Conservation (phyloP, 1,140 invertebrate genomes). For the Aethina tumida region DNA sequence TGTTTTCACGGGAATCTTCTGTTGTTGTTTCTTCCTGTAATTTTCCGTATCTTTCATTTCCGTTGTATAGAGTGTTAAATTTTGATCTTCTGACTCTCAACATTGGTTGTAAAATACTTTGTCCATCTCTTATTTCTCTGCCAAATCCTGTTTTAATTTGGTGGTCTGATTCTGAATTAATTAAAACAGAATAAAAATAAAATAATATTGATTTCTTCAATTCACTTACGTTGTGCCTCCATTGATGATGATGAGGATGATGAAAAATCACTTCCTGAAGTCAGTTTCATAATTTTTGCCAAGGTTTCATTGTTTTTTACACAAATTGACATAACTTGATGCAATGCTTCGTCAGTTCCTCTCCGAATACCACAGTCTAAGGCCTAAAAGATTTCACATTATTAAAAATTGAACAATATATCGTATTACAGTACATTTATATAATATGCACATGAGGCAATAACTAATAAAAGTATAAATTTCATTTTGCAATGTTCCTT, state of each 20-base stretch:
- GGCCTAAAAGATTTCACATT: slow-evolving; percentile 21
- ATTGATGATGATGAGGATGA: background rate
- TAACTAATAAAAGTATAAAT: too few relatives aligned
- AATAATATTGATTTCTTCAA: background rate
- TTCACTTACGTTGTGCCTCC: background rate
- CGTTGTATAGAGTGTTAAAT: too few relatives aligned
- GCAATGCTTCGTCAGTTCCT: slow-evolving; percentile 16
- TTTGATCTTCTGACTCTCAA: too few relatives aligned
- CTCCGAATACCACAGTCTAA: slow-evolving; percentile 27
- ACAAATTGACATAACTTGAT: slow-evolving; percentile 15
- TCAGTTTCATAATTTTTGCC: slow-evolving; percentile 17
- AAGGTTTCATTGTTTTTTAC: slow-evolving; percentile 19
- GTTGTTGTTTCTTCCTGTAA: slow-evolving; percentile 1
- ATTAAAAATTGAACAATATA: too few relatives aligned
- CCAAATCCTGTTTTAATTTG: slow-evolving; percentile 1
- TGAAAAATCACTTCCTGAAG: background rate
- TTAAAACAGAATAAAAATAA: too few relatives aligned
- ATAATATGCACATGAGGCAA: too few relatives aligned
- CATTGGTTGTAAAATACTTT: too few relatives aligned
- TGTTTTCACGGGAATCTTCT: background rate
- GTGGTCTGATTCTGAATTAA: slow-evolving; percentile 1
- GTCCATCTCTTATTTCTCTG: too few relatives aligned
- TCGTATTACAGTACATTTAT: too few relatives aligned
- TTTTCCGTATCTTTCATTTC: too few relatives aligned
- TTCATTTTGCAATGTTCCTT: too few relatives aligned